These are phyloP conservation scores for Turritopsis rubra DNA, from an alignment of 30 jellyfish, hydroid and myxozoan species.

Conservation along the genomic window DNA sequence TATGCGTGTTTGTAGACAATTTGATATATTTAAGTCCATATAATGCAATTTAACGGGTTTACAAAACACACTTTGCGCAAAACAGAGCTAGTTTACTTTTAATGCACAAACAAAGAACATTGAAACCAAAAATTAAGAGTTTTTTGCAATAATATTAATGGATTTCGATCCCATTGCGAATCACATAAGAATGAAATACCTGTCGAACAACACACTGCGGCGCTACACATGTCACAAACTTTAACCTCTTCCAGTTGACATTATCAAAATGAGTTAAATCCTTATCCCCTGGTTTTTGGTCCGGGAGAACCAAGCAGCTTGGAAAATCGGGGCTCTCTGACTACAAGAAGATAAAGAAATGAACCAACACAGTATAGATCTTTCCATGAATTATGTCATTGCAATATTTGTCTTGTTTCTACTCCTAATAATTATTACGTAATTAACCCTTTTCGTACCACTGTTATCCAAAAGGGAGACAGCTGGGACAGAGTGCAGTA, in stretches of 20 bases:
- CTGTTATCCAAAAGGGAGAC: too few species aligned
- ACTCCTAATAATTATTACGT: too few species aligned
- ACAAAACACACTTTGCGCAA: background rate
- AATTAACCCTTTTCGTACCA: too few species aligned
- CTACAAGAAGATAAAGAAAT: background rate
- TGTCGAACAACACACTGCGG: constrained; percentile 22
- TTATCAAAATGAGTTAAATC: background rate
- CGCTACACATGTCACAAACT: constrained; percentile 3
- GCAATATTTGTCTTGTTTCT: too few species aligned
- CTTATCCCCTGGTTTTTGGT: background rate
- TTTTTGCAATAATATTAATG: background rate
- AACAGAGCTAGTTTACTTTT: too few species aligned
- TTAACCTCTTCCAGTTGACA: background rate
- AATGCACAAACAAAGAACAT: too few species aligned
- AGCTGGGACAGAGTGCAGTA: too few species aligned
- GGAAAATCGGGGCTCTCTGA: background rate
- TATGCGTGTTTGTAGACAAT: too few species aligned
- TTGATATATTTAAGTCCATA: too few species aligned
- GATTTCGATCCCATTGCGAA: background rate
- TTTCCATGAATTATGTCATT: too few species aligned
- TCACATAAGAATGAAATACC: background rate
- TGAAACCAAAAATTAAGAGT: background rate
- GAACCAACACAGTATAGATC: too few species aligned
- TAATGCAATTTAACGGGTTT: too few species aligned
- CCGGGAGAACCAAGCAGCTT: background rate